Percentiles rank a stretch among this genome's conserved stretches.
Evolutionary conservation across 2,797 vertebrate genomes (phyloP).

Genomic region (Dendrocincla tyrannina): DNA sequence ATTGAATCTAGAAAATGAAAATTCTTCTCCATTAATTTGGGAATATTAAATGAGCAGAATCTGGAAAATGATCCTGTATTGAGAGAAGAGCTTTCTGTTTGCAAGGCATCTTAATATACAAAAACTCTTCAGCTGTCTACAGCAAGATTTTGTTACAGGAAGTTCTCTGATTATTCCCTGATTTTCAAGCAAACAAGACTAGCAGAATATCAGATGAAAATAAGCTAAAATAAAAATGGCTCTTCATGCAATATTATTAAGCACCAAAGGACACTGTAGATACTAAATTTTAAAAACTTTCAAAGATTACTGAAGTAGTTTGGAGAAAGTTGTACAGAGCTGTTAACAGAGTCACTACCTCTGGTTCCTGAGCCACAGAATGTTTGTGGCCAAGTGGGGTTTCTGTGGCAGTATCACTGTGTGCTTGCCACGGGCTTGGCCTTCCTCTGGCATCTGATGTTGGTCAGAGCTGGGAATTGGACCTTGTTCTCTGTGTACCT

Average conservation of each 20-base stretch:
- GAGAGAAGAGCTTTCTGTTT: neutral
- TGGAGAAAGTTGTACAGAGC: neutral
- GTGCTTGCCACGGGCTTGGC: neutral
- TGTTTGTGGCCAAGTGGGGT: conserved; percentile 33
- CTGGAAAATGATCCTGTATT: neutral
- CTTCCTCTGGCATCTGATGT: neutral
- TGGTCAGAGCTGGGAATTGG: conserved; percentile 28
- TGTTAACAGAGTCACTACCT: neutral
- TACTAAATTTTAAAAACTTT: neutral
- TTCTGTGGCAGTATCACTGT: conserved; percentile 9
- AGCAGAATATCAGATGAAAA: neutral
- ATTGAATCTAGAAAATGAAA: neutral
- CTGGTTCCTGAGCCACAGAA: conserved; percentile 19
- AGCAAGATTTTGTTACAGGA: neutral
- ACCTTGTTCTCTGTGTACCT: neutral
- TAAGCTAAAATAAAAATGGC: neutral
- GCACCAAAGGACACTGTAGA: neutral
- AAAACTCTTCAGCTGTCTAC: neutral
- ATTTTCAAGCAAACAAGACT: neutral
- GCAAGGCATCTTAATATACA: neutral
- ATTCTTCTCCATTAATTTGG: neutral
- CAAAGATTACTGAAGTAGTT: neutral
- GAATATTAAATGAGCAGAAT: neutral
- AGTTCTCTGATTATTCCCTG: neutral
- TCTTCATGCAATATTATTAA: neutral